These are phyloP conservation scores for Linnaemya vulpina DNA, from an alignment of 2,888 invertebrate genomes.

Conservation along the genomic window DNA sequence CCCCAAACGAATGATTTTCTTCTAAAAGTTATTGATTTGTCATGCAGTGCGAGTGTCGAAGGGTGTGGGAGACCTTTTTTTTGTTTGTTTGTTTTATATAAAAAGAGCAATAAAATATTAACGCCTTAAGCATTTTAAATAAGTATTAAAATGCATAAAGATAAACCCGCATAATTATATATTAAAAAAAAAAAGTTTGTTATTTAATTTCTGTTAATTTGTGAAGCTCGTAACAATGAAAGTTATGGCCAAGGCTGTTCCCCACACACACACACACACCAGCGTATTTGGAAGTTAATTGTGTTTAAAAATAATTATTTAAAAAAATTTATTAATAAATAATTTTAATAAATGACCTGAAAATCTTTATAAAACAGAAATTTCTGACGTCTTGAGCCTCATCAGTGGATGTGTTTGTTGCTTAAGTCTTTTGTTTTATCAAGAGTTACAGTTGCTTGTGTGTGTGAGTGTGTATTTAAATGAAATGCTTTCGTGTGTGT, in stretches of 20 bases:
- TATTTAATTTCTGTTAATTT: slow-evolving; percentile 12
- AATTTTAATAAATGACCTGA: slow-evolving; percentile 3
- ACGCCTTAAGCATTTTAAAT: slow-evolving; percentile 41
- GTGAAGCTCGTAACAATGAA: slow-evolving; percentile 50
- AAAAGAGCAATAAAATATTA: slow-evolving; percentile 1
- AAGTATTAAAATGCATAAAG: background rate
- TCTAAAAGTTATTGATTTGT: background rate
- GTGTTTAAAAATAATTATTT: slow-evolving; percentile 5
- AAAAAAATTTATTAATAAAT: background rate
- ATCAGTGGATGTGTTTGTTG: slow-evolving; percentile 10
- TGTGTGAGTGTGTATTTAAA: background rate
- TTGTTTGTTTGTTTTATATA: background rate
- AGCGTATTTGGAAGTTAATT: slow-evolving; percentile 25
- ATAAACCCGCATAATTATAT: background rate
- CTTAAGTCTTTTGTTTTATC: slow-evolving; percentile 69
- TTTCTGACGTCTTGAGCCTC: background rate
- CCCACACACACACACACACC: background rate
- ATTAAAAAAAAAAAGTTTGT: background rate
- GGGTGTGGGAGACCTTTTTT: slow-evolving; percentile 55
- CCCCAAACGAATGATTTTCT: background rate
- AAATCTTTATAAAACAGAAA: slow-evolving; percentile 1
- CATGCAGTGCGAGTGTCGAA: background rate
- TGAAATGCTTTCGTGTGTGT: background rate
- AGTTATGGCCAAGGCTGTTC: slow-evolving; percentile 69
- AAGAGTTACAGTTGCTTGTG: too few relatives aligned